Evolutionary conservation across 53 echinoderm and acorn worm species (phyloP).

Genomic region (Holothuria scabra): DNA sequence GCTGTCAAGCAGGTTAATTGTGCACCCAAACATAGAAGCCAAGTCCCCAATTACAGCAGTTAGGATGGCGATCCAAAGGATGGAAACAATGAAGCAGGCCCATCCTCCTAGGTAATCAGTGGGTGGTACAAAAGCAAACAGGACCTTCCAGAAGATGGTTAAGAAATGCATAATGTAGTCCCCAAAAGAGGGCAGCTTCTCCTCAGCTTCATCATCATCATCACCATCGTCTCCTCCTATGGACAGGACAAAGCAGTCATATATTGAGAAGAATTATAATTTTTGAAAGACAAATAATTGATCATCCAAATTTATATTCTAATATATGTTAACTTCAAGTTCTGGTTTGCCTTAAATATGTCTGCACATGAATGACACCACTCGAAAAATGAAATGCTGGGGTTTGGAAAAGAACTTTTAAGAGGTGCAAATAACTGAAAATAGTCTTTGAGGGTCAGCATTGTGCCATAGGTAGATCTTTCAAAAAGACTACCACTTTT

Average conservation of each 20-base stretch:
- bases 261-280: too few species aligned
- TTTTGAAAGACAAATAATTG: too few species aligned
- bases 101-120: constrained; percentile 88
- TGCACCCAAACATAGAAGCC: constrained; percentile 94
- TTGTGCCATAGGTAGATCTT: too few species aligned
- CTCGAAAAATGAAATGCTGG: too few species aligned
- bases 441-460: too few species aligned
- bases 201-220: constrained; percentile 84
- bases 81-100: constrained; percentile 90
- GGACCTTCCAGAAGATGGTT: constrained; percentile 99
- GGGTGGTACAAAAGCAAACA: constrained; percentile 97
- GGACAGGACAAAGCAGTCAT: not conserved
- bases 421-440: too few species aligned
- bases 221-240: constrained; percentile 64
- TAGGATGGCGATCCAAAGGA: constrained; percentile 78
- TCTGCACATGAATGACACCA: too few species aligned
- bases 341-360: too few species aligned
- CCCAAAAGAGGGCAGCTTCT: constrained; percentile 92
- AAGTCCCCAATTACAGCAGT: constrained; percentile 90
- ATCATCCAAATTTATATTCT: too few species aligned
- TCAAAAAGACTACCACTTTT: too few species aligned
- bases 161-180: constrained; percentile 99
- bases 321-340: too few species aligned
- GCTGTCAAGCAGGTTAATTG: constrained; percentile 78
- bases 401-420: too few species aligned